Evolutionary conservation across 64 coral and sea anemone species (phyloP), one percentile per base, ranked within the genome.

Genomic region (Stylophora pistillata): DNA sequence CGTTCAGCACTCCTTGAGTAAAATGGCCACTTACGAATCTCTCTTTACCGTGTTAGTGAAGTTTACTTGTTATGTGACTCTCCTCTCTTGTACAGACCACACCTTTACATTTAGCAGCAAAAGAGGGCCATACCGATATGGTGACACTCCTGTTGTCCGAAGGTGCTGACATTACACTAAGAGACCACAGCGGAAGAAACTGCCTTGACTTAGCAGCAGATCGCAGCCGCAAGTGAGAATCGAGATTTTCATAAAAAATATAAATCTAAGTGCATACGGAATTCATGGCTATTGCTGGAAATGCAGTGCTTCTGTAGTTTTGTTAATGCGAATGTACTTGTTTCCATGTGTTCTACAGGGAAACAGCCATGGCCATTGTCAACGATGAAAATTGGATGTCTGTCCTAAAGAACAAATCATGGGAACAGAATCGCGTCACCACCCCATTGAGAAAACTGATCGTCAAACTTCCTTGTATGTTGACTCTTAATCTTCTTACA

Each of bases 391-490:
- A 98, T 78, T 98, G 96, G 96, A 74, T 86, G 60, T 13, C 84
- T 21, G 96, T 79, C 52, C 85, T 98, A 53, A 91, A 74, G 27
- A 98, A 92, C 73, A 92, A 95, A 57, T 85, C 57, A 13, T 27
- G 92, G 16, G 90, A 98, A 16, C 75, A 92, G 62, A 83, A 78
- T 21, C 33, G 20, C 53, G 90, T 91, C 21, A 98, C 96, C 30
- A 95, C 93, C 5, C 96, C 96, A 30, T 82, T 98, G 82, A 95
- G 96, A 58, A 98, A 98, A 61, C 87, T 98, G 14, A 98, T 98
- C 18, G 58, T 47, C 10, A 92, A 94, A 72, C 79, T 93, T 63
- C 96, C 96, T 83, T 93, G 96, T 92, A 82, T 18, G 87, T 62
- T 0, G 13, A 56, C 13, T 41, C 37, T 41, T 41, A 41, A 41